Base-by-base conservation (phyloP, 92 coral and sea anemone species). In the Bergia puertoricense region DNA sequence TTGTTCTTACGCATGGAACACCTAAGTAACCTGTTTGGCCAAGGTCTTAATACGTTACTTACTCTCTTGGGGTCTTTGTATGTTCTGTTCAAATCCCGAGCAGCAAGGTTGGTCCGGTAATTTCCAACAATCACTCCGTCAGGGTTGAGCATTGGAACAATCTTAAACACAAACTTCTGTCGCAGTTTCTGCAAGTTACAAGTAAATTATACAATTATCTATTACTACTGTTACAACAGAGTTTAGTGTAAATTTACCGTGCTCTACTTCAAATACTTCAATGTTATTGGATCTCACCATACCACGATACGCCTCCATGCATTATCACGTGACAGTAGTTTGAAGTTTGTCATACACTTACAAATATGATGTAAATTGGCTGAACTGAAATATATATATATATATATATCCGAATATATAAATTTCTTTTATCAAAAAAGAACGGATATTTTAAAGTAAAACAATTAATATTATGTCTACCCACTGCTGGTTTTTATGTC, bases 81-180 rank as follows among this genome's bases (percentile, higher is more conserved):
- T 16, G 99, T 97, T 82, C 99, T 95, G 93, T 97, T 97, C 69
- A 97, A 86, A 88, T 97, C 99, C 50, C 94, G 92, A 42, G 95
- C 99, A 0, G 96, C 98, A 40, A 97, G 92, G 92, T 95, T 97
- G 44, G 99, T 97, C 14, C 99, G 93, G 91, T 97, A 97, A 88
- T 97, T 97, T 36, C 99, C 99, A 48, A 97, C 98, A 71, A 97
- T 90, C 1, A 97, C 99, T 15, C 99, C 99, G 45, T 97, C 99
- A 44, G 99, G 99, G 71, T 97, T 97, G 8, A 97, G 82, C 99
- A 97, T 97, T 15, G 99, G 99, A 10, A 97, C 95, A 20, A 97
- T 90, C 88, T 97, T 97, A 78, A 97, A 97, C 41, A 97, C 98
- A 89, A 95, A 96, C 90, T 94, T 97, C 38, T 93, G 89, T 23